Conservation (phyloP, 1,140 invertebrate genomes). For the Pseudomyrmex concolor region DNA sequence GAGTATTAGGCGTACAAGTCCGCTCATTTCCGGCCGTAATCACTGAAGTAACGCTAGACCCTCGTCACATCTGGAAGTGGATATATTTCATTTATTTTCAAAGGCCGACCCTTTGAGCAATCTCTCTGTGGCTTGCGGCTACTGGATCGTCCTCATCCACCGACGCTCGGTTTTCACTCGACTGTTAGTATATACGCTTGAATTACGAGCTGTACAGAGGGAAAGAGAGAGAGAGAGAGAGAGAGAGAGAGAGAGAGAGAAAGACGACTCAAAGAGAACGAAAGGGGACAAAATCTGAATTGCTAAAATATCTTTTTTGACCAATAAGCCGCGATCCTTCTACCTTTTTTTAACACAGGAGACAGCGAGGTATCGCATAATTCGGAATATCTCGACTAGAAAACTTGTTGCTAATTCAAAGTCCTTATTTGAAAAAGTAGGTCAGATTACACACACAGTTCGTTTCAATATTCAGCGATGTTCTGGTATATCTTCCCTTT, state of each 20-base stretch:
- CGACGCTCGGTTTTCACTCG: conserved; percentile 55
- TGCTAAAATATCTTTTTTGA: conserved; percentile 53
- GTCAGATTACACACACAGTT: neutral
- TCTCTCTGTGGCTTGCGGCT: conserved; percentile 60
- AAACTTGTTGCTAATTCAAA: conserved; percentile 1
- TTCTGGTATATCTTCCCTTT: neutral
- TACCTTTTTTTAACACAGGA: conserved; percentile 46
- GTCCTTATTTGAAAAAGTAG: conserved; percentile 7
- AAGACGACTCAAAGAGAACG: conserved; percentile 21
- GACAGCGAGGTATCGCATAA: conserved; percentile 27
- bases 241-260: no score
- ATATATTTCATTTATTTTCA: conserved; percentile 64
- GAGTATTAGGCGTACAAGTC: conserved; percentile 45
- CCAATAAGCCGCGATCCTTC: conserved; percentile 40
- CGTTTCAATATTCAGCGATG: conserved; percentile 1
- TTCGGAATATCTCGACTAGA: neutral
- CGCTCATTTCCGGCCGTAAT: conserved; percentile 63
- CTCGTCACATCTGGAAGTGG: conserved; percentile 57
- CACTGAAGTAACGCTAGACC: conserved; percentile 62
- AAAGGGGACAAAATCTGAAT: conserved; percentile 59
- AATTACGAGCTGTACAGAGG: conserved; percentile 56
- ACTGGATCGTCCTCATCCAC: conserved; percentile 57
- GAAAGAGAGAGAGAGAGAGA: no score
- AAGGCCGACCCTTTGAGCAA: conserved; percentile 61
- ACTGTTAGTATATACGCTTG: conserved; percentile 56